These are phyloP conservation scores for Parauchenoglanis ngamensis DNA, from an alignment of 2,797 vertebrate species.

Conservation along the genomic window DNA sequence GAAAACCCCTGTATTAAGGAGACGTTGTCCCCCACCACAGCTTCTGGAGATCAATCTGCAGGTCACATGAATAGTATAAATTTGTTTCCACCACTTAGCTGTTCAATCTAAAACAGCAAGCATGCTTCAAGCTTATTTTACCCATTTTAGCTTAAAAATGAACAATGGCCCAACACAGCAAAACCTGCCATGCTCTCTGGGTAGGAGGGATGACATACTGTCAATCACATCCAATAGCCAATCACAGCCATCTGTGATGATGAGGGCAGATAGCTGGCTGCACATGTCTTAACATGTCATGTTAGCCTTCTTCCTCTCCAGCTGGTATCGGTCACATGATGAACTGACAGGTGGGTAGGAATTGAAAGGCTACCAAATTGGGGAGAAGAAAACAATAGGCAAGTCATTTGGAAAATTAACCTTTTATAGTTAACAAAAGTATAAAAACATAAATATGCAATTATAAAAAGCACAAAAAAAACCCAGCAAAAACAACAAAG, in stretches of 20 bases:
- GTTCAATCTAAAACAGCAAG: not conserved
- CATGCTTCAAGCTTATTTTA: not conserved
- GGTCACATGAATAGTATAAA: not conserved
- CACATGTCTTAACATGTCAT: not conserved
- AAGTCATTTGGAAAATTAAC: conserved; percentile 53
- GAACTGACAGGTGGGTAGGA: not conserved
- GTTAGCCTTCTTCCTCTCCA: not conserved
- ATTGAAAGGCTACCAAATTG: not conserved
- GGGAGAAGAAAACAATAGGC: conserved; percentile 28
- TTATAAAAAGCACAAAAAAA: conserved; percentile 32
- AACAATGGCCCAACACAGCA: not conserved
- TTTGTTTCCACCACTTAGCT: not conserved
- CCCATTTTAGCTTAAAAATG: not conserved
- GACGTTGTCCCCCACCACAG: not conserved
- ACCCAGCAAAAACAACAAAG: conserved; percentile 59
- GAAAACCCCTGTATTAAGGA: too few relatives aligned
- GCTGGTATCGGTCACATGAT: not conserved
- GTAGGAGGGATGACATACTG: not conserved
- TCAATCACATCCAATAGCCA: not conserved
- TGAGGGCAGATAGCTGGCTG: not conserved
- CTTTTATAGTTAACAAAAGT: conserved; percentile 52
- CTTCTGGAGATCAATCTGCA: not conserved
- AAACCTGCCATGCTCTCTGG: not conserved
- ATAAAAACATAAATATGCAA: conserved; percentile 60
- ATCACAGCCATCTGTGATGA: not conserved